Conservation (phyloP, 1,140 invertebrate species). For the Drosophila elegans region DNA sequence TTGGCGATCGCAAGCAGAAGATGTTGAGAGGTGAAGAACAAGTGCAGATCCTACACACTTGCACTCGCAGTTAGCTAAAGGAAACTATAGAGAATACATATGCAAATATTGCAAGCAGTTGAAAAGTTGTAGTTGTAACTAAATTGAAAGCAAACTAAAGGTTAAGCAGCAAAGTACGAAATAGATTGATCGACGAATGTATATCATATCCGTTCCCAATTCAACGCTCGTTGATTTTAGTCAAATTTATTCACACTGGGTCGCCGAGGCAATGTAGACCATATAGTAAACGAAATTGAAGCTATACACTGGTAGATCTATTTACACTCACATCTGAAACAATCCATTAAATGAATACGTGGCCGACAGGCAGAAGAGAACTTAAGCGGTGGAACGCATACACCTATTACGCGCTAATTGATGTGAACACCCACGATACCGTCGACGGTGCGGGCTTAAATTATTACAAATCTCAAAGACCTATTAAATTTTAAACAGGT, state of each 20-base stretch:
- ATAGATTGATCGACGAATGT: constrained; percentile 53
- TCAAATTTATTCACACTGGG: constrained; percentile 68
- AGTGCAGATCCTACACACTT: constrained; percentile 54
- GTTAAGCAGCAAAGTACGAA: constrained; percentile 55
- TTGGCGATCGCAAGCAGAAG: constrained; percentile 34
- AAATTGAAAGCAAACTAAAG: constrained; percentile 57
- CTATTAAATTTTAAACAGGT: constrained; percentile 76
- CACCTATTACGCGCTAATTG: constrained; percentile 27
- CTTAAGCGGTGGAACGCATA: constrained; percentile 17
- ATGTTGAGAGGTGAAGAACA: constrained; percentile 30
- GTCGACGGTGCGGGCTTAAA: constrained; percentile 63
- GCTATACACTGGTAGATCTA: constrained; percentile 65
- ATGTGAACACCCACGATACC: constrained; percentile 51
- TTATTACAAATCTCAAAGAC: constrained; percentile 79
- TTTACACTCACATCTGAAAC: constrained; percentile 54
- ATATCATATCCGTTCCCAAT: constrained; percentile 79
- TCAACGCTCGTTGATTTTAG: constrained; percentile 74
- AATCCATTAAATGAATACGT: constrained; percentile 61
- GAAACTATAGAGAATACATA: constrained; percentile 59
- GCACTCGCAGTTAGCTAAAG: constrained; percentile 70
- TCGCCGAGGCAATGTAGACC: constrained; percentile 49
- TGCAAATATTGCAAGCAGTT: constrained; percentile 40
- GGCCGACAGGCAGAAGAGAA: constrained; percentile 10
- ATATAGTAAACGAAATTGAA: constrained; percentile 57
- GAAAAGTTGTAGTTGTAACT: constrained; percentile 66